Base-by-base conservation (phyloP, 2,113 vertebrate species). In the Nannobrachium achirus region DNA sequence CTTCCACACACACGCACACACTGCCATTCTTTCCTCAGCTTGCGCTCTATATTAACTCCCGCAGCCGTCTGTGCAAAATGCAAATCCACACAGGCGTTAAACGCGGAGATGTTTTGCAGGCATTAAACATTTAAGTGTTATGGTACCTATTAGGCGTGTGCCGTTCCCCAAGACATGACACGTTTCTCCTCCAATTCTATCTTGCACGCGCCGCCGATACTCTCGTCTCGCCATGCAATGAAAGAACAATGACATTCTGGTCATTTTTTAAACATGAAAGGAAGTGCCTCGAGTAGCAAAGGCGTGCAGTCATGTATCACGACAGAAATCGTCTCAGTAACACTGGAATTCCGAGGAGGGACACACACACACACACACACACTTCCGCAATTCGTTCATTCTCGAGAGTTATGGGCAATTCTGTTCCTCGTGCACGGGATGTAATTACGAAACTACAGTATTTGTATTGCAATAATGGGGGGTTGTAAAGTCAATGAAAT, bases 401-500 rank as follows among this genome's bases (percentile, higher is more conserved):
- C 69, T 81, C 66, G 73, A 74, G 70, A 76, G 68, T 73, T 63
- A 56, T 69, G 45, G 61, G 51, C 51, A 57, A 13, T 78, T 81
- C 82, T 86, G 73, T 84, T 77, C 69, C 79, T 81, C 75, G 66
- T 84, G 71, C 56, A 25, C 45, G 41, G 57, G 38, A 6, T 74
- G 74, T 80, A 73, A 75, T 75, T 63, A 69, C 69, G 60, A 42
- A 80, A 69, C 46, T 68, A 33, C 25, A 33, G 25, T 33, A 88
- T 86, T 80, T 83, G 68, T 82, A 38, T 70, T 79, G 60, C 69
- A 60, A 77, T 33, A 82, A 75, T 60, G 16, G 56, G 81, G 63
- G 73, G 52, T 70, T 33, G 81, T 65, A 76, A 78, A 84, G 73
- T 88, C 73, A 84, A 83, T 81, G 67, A 84, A 82, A 77, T 79